A percentile compares a stretch with the other conserved stretches of the same genome.
phyloP scores from a whole-genome alignment of 2,113 vertebrate genomes.

The Calyptomena viridis region DNA sequence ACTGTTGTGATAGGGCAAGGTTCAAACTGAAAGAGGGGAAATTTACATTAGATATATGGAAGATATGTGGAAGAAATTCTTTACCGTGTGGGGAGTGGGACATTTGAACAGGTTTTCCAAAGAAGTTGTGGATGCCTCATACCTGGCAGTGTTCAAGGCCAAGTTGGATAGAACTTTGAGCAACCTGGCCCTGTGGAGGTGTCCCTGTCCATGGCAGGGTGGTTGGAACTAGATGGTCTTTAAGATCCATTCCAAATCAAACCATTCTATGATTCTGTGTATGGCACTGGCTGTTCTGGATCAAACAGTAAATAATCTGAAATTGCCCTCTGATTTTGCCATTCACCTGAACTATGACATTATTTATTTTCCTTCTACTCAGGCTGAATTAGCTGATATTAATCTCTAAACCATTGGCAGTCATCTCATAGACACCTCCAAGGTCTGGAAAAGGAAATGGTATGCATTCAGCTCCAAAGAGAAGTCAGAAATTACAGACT shows the following conservation, averaged over 20 bases:
- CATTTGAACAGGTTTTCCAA: background rate
- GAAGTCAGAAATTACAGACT: background rate
- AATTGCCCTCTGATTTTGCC: background rate
- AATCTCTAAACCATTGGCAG: background rate
- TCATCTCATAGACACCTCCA: background rate
- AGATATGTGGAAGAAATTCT: background rate
- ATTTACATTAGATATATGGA: background rate
- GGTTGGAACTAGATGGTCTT: background rate
- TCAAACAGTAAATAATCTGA: background rate
- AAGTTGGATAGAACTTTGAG: background rate
- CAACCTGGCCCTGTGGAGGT: background rate
- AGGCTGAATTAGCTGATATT: background rate
- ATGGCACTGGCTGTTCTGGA: background rate
- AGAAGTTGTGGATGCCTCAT: background rate
- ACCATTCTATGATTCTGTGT: background rate
- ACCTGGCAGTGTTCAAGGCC: background rate
- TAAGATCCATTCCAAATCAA: background rate
- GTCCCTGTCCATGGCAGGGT: background rate
- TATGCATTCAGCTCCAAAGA: background rate
- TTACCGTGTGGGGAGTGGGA: background rate
- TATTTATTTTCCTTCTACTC: background rate
- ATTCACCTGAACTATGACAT: background rate
- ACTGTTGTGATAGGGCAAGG: background rate
- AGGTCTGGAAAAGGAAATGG: background rate
- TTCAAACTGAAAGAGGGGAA: background rate